Percentiles rank a stretch among this genome's conserved stretches.
Evolutionary conservation across 2,797 vertebrate genomes (phyloP).

Genomic region (Falco novaeseelandiae): DNA sequence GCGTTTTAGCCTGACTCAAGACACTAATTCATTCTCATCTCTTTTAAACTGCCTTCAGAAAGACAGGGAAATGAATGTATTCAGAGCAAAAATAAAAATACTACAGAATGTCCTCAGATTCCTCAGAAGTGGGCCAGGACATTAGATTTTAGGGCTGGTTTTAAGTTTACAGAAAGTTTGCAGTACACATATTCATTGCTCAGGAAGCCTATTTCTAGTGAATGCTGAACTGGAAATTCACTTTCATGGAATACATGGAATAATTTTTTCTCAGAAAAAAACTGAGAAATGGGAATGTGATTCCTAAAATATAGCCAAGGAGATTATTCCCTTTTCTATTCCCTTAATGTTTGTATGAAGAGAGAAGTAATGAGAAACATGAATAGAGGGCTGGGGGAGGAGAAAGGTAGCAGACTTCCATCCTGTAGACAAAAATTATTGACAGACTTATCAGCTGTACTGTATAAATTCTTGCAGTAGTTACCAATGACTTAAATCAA

Average conservation of each 20-base stretch:
- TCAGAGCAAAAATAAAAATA: background rate
- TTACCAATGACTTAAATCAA: background rate
- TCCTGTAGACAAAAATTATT: background rate
- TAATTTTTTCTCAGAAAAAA: background rate
- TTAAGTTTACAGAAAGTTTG: background rate
- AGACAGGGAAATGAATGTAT: background rate
- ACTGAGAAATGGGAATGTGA: background rate
- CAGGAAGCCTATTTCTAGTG: background rate
- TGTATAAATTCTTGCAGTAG: background rate
- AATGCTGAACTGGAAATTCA: background rate
- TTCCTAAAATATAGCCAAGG: background rate
- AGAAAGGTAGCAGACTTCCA: background rate
- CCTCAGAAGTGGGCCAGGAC: background rate
- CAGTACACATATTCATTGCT: background rate
- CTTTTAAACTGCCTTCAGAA: background rate
- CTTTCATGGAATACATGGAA: background rate
- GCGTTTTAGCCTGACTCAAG: background rate
- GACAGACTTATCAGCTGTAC: background rate
- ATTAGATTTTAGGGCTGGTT: background rate
- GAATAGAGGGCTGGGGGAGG: background rate
- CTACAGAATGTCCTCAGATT: background rate
- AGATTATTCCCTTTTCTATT: background rate
- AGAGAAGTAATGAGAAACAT: background rate
- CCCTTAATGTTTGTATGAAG: background rate
- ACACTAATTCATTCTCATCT: background rate